Conservation (phyloP, 2,888 invertebrate species). For the Polydrusus pterygomalis region DNA sequence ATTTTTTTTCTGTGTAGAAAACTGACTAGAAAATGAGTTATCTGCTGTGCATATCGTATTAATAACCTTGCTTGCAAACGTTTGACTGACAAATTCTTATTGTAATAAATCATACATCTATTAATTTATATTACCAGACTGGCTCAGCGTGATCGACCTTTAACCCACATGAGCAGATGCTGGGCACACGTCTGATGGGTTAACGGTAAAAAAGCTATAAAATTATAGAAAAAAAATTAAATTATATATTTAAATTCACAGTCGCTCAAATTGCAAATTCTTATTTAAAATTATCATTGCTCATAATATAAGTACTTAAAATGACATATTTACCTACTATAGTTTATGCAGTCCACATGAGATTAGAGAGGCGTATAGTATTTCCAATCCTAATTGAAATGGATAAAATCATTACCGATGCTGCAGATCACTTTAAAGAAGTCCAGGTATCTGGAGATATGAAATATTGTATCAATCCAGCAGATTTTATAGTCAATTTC, state of each 20-base stretch:
- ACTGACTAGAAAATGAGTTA: neutral
- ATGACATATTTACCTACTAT: no score
- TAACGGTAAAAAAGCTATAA: conserved; percentile 6
- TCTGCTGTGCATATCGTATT: neutral
- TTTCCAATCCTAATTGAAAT: no score
- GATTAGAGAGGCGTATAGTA: no score
- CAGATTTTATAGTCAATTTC: no score
- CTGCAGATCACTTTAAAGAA: no score
- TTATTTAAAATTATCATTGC: no score
- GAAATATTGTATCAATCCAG: no score
- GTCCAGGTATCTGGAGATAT: no score
- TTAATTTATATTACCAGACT: neutral
- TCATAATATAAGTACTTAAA: no score
- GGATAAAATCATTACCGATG: no score
- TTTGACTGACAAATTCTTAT: neutral
- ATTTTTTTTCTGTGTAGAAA: no score
- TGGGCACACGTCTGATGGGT: conserved; percentile 5
- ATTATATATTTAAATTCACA: neutral
- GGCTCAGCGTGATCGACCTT: conserved; percentile 16
- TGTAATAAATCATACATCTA: conserved; percentile 1
- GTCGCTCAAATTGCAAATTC: neutral
- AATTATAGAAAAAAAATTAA: neutral
- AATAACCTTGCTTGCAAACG: conserved; percentile 3
- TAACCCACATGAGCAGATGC: conserved; percentile 1
- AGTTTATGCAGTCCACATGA: no score